Evolutionary conservation across 2,113 vertebrate genomes (phyloP), one percentile per base, ranked within the genome.

Genomic region (Siphamia tubifer): DNA sequence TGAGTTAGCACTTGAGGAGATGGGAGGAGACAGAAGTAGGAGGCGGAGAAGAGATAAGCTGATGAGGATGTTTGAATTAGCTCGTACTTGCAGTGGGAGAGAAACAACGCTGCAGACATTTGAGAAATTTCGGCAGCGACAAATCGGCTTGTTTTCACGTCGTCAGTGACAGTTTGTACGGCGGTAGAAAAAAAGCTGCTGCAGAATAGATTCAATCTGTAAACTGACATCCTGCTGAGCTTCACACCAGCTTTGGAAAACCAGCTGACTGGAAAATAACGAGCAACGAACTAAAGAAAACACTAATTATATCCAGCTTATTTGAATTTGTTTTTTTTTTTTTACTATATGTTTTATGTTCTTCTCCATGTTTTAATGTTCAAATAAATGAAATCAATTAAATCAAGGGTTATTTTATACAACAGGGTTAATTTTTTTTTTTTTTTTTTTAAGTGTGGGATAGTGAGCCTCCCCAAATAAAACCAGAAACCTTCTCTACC

Each of bases 11-110:
- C 56, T 72, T 28, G 70, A 83, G 71, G 83, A 86, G 77, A 89
- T 89, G 80, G 86, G 86, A 89, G 86, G 86, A 91, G 84, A 86
- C 81, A 64, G 63, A 72, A 75, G 75, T 79, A 52, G 60, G 64
- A 74, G 84, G 83, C 42, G 86, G 80, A 75, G 81, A 73, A 75
- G 72, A 72, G 79, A 78, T 79, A 82, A 81, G 83, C 72, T 82
- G 80, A 87, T 77, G 78, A 85, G 67, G 30, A 60, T 69, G 66
- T 83, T 58, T 47, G 82, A 88, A 87, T 88, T 82, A 82, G 81
- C 35, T 34, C 49, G 54, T 21, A 4, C 27, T 58, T 36, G 7
- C 81, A 58, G 83, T 66, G 75, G 77, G 81, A 77, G 69, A 66
- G 62, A 45, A 62, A 78, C 76, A 82, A 57, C 55, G 58, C 28